These are phyloP conservation scores for Eufriesea mexicana DNA, from an alignment of 1,140 invertebrate species.

Conservation along the genomic window DNA sequence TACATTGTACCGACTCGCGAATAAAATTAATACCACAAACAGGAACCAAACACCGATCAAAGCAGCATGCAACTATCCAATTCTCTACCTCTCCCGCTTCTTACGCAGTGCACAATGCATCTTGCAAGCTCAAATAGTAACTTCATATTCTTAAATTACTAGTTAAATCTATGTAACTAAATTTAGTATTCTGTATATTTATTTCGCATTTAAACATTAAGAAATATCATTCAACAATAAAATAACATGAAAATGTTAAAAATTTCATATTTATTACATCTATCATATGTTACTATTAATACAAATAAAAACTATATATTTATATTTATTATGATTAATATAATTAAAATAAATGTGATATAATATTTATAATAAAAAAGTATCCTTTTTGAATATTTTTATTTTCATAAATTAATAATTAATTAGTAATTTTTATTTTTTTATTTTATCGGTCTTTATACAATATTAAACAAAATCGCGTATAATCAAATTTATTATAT, in stretches of 20 bases:
- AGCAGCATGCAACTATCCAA: constrained; percentile 18
- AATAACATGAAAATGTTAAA: background rate
- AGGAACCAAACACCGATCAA: constrained; percentile 36
- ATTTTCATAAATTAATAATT: background rate
- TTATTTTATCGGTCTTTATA: background rate
- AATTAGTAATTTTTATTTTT: background rate
- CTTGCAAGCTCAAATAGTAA: background rate
- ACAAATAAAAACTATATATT: background rate
- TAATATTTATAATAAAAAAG: background rate
- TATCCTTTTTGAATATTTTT: background rate
- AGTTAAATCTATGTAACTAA: background rate
- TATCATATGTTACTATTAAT: background rate
- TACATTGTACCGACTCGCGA: background rate
- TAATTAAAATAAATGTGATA: background rate
- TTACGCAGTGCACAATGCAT: constrained; percentile 22
- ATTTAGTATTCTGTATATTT: background rate
- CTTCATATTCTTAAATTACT: constrained; percentile 7
- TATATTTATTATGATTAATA: background rate
- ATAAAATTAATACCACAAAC: constrained; percentile 38
- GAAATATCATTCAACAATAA: background rate
- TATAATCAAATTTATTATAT: background rate
- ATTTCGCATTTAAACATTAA: background rate
- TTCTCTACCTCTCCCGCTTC: constrained; percentile 42
- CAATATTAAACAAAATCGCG: background rate
- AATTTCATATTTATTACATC: background rate